phyloP scores from a whole-genome alignment of 2,888 invertebrate genomes.

The Fragum sueziense region DNA sequence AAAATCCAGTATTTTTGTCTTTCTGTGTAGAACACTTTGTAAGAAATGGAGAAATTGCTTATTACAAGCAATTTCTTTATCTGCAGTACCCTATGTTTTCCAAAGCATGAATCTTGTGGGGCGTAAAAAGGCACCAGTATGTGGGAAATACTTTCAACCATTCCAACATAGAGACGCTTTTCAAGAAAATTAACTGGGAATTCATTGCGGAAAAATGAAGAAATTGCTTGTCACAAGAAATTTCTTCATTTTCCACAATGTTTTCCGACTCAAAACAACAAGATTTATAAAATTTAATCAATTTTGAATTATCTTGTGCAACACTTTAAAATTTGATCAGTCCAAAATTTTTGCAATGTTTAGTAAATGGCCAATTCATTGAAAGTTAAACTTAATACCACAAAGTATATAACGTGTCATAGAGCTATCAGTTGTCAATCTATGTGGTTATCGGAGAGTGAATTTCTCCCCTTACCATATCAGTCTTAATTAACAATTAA shows the following conservation, averaged over 20 bases:
- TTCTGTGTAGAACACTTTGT: neutral
- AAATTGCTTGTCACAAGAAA: neutral
- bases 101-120: no score
- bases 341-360: no score
- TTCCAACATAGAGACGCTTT: neutral
- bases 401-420: slow-evolving; percentile 8
- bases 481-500: slow-evolving; percentile 22
- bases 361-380: no score
- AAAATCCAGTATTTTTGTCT: neutral
- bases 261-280: neutral
- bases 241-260: neutral
- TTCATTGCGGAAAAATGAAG: neutral
- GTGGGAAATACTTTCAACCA: neutral
- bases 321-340: no score
- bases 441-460: neutral
- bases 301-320: no score
- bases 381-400: no score
- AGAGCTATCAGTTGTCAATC: slow-evolving; percentile 14
- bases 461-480: slow-evolving; percentile 13
- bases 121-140: neutral
- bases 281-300: no score
- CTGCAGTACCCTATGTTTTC: no score
- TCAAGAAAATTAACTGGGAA: neutral
- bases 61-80: no score
- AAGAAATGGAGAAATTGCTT: neutral